Evolutionary conservation across 2,888 invertebrate species (phyloP), one percentile per base, ranked within the genome.

Genomic region (Rhabditoides inermis): DNA sequence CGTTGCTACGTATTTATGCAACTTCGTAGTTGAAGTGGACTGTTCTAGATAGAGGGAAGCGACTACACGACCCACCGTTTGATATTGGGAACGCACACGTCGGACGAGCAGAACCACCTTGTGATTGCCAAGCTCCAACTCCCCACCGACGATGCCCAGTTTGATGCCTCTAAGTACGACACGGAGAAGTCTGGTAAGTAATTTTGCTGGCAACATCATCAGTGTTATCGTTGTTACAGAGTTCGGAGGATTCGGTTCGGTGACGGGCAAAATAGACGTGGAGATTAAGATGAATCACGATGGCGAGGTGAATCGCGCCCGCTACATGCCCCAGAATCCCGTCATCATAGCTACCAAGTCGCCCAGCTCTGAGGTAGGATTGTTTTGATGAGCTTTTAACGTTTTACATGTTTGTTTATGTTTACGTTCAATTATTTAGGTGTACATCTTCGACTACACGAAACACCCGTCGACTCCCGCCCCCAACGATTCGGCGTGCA

Each of bases 201-300:
- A 49, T 35, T 23, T 49, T 12, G 40, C 32, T 54, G 3, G n/a
- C 5, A 1, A 20, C 40, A 20, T 39, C 18, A n/a, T 44, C 23
- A 44, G 6, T 15, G 6, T 20, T 12, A 42, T n/a, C 51, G n/a
- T 49, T 49, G 28, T 57, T 61, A 10, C 78, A 85, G 94, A 95
- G 81, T 95, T 95, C 26, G 95, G 95, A 60, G 95, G 98, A 0
- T 98, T 98, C 79, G 95, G 95, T 10, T 92, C 92, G 0, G 94
- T 95, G 22, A 90, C 90, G 53, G 95, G 95, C 7, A 98, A 98
- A 80, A 95, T 98, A 70, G 95, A 98, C 79, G 95, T 98, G 70
- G 95, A 98, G 79, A 98, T 98, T 48, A 95, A 95, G 80, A 98
- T 98, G 65, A 98, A 98, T 79, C 95, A 98, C 73, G 95, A 98